These are phyloP conservation scores for Ectobius pallidus DNA, from an alignment of 2,888 invertebrate genomes.

Conservation along the genomic window DNA sequence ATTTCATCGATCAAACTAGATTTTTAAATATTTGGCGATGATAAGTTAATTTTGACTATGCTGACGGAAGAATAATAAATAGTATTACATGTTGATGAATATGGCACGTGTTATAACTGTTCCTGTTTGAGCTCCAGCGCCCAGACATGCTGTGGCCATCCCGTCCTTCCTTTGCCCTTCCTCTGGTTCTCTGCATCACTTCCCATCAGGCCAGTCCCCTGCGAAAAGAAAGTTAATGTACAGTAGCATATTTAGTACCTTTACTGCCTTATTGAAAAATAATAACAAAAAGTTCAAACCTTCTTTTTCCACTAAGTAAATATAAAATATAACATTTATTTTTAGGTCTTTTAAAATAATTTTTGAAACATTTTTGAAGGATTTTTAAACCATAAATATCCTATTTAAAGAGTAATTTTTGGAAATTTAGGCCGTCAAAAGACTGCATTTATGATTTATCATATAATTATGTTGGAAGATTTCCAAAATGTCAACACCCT, in stretches of 20 bases:
- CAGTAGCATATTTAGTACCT: neutral
- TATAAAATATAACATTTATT: no score
- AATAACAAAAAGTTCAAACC: no score
- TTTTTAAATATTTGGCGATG: neutral
- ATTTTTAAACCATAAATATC: no score
- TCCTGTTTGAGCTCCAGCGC: constrained; percentile 82
- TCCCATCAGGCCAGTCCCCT: neutral
- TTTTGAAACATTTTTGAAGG: no score
- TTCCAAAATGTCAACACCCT: no score
- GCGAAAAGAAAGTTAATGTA: neutral
- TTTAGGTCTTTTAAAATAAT: no score
- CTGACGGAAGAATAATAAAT: constrained; percentile 16
- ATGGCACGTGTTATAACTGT: constrained; percentile 51
- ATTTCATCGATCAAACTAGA: neutral
- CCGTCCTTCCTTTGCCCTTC: constrained; percentile 81
- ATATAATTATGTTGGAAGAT: no score
- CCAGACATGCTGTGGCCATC: constrained; percentile 98
- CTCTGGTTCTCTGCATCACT: constrained; percentile 24
- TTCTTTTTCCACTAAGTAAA: no score
- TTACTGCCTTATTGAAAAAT: no score
- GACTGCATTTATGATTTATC: no score
- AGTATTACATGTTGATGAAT: neutral
- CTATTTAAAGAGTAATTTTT: no score
- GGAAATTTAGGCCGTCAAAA: no score
- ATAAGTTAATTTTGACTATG: neutral